Evolutionary conservation across 2,113 vertebrate species (phyloP), one percentile per base, ranked within the genome.

Genomic region (Collichthys lucidus): DNA sequence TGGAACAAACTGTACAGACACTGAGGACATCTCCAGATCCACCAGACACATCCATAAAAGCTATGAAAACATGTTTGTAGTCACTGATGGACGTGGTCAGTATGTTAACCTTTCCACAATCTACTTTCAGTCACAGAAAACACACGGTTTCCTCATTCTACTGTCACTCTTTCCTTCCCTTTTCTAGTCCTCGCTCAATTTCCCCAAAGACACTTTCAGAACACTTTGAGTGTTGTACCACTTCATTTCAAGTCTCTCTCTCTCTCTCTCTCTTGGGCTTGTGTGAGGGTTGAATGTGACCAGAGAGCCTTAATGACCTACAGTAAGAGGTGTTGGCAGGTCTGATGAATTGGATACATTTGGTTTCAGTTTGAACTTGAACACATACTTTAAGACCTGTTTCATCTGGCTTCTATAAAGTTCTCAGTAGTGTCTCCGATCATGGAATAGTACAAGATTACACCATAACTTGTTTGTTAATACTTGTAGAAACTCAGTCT

Each of bases 91-190:
- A 49, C 64, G 44, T 62, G 44, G 65, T 74, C 50, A 31, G 50
- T 9, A n/a, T 22, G n/a, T 52, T 59, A 62, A 66, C 67, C 22
- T 66, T 26, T 79, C 22, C 69, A 74, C 59, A 20, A 3, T 5
- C 15, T 64, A n/a, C 59, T 68, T 79, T 83, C n/a, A 87, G 40
- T 77, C 55, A 71, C 24, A 74, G 66, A 67, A 60, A 72, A 72
- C 61, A 80, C 49, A 49, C 26, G 62, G 67, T 74, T 79, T 84
- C 83, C 55, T 79, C 76, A 55, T 67, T 83, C 63, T 57, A 6
- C 65, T 50, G 52, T 86, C 35, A 86, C 3, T 29, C 49, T 70
- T 84, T 86, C 84, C 69, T 88, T 89, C 76, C 67, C 66, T 55
- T 85, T 84, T 86, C 59, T 31, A 31, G 22, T 70, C 42, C 7